Evolutionary conservation across 2,113 vertebrate species (phyloP).

Genomic region (Mesembrinibis cayennensis): DNA sequence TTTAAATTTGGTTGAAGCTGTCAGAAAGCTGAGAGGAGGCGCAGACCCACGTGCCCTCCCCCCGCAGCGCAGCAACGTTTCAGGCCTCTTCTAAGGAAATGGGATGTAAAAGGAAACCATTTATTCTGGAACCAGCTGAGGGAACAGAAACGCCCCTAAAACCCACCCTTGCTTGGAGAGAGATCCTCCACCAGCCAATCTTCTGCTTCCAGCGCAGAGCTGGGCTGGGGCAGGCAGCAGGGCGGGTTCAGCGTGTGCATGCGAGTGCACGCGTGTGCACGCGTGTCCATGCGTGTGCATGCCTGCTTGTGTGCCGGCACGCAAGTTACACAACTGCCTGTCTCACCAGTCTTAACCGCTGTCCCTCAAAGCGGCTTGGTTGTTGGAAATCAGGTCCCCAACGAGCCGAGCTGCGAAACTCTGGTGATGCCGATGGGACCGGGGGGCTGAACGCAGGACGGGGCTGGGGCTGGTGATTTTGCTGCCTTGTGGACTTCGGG

Average conservation of each 20-base stretch:
- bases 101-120: conserved; percentile 13
- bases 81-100: not conserved
- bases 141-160: conserved; percentile 2
- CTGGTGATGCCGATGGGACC: not conserved
- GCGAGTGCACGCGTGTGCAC: not conserved
- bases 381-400: not conserved
- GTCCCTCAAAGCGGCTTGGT: not conserved
- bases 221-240: not conserved
- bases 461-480: not conserved
- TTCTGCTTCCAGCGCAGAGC: conserved; percentile 12
- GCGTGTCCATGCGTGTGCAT: not conserved
- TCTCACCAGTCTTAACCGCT: fast-evolving
- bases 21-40: not conserved
- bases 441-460: not conserved
- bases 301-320: too few relatives aligned
- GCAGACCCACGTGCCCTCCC: not conserved
- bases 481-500: not conserved
- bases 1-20: not conserved
- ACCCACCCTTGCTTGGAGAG: not conserved
- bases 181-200: conserved; percentile 6
- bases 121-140: not conserved
- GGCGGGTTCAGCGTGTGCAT: not conserved
- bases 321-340: not conserved
- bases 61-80: not conserved
- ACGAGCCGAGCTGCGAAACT: not conserved